Evolutionary conservation across 2,113 vertebrate species (phyloP).

Genomic region (Xenopus borealis): DNA sequence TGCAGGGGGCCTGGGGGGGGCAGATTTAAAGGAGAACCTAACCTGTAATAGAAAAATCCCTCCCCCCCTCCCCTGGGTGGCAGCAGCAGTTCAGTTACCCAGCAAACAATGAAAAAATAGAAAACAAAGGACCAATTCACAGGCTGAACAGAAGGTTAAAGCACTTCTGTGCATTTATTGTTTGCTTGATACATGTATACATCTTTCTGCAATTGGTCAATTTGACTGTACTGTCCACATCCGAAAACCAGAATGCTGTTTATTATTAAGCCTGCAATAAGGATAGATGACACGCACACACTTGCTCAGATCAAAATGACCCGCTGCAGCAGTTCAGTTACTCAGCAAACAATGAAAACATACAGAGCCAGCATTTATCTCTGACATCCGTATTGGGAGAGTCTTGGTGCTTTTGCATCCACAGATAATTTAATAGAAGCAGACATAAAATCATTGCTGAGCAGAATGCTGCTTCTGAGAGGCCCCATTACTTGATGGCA

Average conservation of each 20-base stretch:
- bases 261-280: too few relatives aligned
- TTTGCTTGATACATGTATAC: not conserved
- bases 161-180: too few relatives aligned
- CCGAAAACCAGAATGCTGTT: too few relatives aligned
- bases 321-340: not conserved
- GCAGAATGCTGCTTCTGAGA: constrained; percentile 8
- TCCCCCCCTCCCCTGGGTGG: too few relatives aligned
- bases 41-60: too few relatives aligned
- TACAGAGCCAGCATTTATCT: constrained; percentile 32
- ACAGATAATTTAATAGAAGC: constrained; percentile 36
- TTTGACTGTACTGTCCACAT: not conserved
- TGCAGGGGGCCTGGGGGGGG: too few relatives aligned
- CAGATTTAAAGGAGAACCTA: too few relatives aligned
- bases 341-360: constrained; percentile 21
- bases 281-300: not conserved
- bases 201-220: not conserved
- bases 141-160: too few relatives aligned
- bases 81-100: too few relatives aligned
- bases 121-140: too few relatives aligned
- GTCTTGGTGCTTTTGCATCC: constrained; percentile 36
- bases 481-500: constrained; percentile 14
- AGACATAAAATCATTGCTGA: constrained; percentile 41
- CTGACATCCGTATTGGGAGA: constrained; percentile 30
- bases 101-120: too few relatives aligned
- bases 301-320: constrained; percentile 25